Evolutionary conservation across 2,888 invertebrate species (phyloP), one percentile per base, ranked within the genome.

Genomic region (Nebria salina): DNA sequence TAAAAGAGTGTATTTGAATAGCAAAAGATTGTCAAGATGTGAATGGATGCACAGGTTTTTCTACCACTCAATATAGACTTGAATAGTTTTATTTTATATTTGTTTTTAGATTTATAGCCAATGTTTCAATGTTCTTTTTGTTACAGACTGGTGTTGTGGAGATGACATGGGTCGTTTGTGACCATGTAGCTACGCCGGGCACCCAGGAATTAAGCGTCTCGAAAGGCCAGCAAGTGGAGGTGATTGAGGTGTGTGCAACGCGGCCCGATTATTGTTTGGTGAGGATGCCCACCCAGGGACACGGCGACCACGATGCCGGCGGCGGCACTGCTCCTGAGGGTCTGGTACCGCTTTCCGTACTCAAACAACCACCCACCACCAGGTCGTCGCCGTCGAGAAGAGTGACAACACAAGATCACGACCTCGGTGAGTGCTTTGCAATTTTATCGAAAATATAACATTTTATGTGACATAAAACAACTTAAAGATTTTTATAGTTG

Each of bases 211-310:
- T 98, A 85, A 93, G 93, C 77, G 97, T 98, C 72, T 91, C 91
- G 83, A 96, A 97, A 88, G 98, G 98, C 34, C 97, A 97, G 90
- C 97, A 97, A 89, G 97, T 98, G 83, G 98, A 98, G 88, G 94
- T 98, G 83, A 90, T 98, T 84, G 97, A 98, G 88, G 91, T 93
- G 83, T 93, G 94, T 86, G 90, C 92, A 82, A 90, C 92, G 85
- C 90, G 94, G 86, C 90, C 92, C 82, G 94, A 94, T 86, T 94
- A 92, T 90, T 94, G 94, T 91, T 88, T 94, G 86, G 94, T 95
- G 83, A 91, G 94, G 81, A 91, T 93, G 88, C 89, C 88, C 90
- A 89, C 88, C 89, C 87, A 89, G 87, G 85, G 88, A 85, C 80
- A 80, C 65, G 88, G 90, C 85, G 88, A 92, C 81, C 87, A 87